These are phyloP conservation scores for Lophochroa leadbeateri DNA, from an alignment of 2,113 vertebrate species.

Conservation along the genomic window DNA sequence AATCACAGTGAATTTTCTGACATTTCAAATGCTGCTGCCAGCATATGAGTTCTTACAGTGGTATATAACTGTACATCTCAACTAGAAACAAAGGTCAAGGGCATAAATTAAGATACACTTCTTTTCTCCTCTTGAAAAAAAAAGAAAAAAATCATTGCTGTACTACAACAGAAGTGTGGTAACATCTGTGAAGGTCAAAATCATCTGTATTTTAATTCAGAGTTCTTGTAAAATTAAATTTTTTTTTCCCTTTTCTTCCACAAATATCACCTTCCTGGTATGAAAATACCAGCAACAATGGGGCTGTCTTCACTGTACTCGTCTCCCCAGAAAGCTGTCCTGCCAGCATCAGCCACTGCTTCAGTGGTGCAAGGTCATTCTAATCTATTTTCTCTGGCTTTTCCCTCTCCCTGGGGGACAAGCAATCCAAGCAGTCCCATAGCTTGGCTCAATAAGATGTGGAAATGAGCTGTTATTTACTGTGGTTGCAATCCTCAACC, in stretches of 20 bases:
- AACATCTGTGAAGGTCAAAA: constrained; percentile 55
- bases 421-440: constrained; percentile 44
- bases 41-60: constrained; percentile 60
- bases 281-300: neutral
- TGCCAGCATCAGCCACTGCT: neutral
- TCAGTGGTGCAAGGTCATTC: constrained; percentile 51
- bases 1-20: constrained; percentile 66
- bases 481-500: neutral
- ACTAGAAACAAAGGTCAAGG: constrained; percentile 75
- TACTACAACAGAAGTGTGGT: constrained; percentile 41
- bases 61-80: constrained; percentile 66
- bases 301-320: neutral
- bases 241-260: neutral
- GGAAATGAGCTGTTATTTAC: constrained; percentile 65
- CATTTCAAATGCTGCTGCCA: constrained; percentile 72
- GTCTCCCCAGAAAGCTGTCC: constrained; percentile 1
- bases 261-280: neutral
- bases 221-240: neutral
- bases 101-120: constrained; percentile 71
- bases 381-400: constrained; percentile 49
- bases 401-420: constrained; percentile 45
- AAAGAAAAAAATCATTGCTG: constrained; percentile 16
- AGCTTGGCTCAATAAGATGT: constrained; percentile 28
- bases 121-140: constrained; percentile 51
- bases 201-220: neutral